phyloP scores from a whole-genome alignment of 2,113 vertebrate genomes.

The Cryptomyrus ogoouensis region DNA sequence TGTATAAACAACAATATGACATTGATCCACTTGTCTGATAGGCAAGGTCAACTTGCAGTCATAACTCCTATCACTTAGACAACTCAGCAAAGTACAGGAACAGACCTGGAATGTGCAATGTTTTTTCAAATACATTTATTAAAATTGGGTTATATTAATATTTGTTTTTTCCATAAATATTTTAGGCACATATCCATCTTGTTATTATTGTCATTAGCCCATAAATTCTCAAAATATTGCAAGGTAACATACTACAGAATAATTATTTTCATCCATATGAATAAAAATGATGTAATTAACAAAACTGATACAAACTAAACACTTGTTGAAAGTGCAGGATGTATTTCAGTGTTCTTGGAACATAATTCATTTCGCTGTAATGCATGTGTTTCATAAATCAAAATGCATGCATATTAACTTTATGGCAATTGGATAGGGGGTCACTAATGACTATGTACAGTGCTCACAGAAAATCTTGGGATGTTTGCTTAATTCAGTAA shows the following conservation, averaged over 20 bases:
- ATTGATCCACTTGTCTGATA: not conserved
- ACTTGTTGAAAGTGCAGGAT: not conserved
- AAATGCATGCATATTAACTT: not conserved
- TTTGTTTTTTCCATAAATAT: not conserved
- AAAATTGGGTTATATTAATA: not conserved
- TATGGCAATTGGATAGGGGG: not conserved
- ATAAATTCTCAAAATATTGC: not conserved
- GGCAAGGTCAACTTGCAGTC: not conserved
- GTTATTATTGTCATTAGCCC: not conserved
- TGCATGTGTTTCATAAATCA: not conserved
- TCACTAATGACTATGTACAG: not conserved
- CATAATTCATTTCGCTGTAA: not conserved
- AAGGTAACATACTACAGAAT: not conserved
- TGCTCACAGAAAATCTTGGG: not conserved
- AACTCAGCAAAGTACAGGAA: not conserved
- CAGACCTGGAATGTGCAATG: not conserved
- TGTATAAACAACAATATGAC: conserved; percentile 2
- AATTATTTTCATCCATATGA: not conserved
- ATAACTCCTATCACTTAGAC: not conserved
- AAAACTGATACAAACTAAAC: not conserved
- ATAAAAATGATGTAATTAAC: not conserved
- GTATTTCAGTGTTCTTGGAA: not conserved
- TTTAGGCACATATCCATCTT: not conserved
- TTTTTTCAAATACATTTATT: not conserved
- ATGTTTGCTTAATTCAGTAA: not conserved